Conservation (phyloP, 2,888 invertebrate species). For the Parelbella ahira region DNA sequence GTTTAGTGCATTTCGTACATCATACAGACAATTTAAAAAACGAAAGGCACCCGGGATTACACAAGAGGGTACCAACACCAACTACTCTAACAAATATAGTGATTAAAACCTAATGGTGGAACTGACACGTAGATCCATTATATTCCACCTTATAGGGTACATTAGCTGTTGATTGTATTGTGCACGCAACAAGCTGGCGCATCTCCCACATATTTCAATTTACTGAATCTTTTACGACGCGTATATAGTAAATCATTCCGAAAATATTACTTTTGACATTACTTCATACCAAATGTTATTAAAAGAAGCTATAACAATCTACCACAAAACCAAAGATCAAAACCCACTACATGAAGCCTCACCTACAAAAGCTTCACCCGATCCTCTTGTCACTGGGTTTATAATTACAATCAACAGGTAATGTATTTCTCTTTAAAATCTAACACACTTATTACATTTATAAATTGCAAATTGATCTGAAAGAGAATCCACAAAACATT, state of each 20-base stretch:
- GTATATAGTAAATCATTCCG: too few species aligned
- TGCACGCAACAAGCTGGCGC: too few species aligned
- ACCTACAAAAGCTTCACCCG: too few species aligned
- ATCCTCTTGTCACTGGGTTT: constrained; percentile 13
- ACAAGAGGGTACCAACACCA: constrained; percentile 75
- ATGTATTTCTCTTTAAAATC: constrained; percentile 52
- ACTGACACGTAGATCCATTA: constrained; percentile 43
- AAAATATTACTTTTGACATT: too few species aligned
- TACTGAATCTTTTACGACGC: too few species aligned
- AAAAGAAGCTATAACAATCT: too few species aligned
- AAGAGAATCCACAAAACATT: constrained; percentile 65
- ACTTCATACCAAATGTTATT: too few species aligned
- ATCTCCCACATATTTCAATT: too few species aligned
- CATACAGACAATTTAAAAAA: constrained; percentile 84
- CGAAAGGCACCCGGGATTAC: constrained; percentile 79
- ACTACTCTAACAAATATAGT: constrained; percentile 79
- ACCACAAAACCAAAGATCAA: too few species aligned
- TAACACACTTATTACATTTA: constrained; percentile 47
- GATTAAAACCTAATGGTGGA: constrained; percentile 72
- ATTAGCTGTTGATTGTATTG: constrained; percentile 57
- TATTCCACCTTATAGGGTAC: constrained; percentile 50
- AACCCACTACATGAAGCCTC: too few species aligned
- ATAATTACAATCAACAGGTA: constrained; percentile 49
- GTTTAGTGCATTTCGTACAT: constrained; percentile 94
- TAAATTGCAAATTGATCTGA: constrained; percentile 65